Percentiles rank a stretch among this genome's conserved stretches.
Evolutionary conservation across 1,140 invertebrate species (phyloP).

Genomic region (Hyles vespertilio): DNA sequence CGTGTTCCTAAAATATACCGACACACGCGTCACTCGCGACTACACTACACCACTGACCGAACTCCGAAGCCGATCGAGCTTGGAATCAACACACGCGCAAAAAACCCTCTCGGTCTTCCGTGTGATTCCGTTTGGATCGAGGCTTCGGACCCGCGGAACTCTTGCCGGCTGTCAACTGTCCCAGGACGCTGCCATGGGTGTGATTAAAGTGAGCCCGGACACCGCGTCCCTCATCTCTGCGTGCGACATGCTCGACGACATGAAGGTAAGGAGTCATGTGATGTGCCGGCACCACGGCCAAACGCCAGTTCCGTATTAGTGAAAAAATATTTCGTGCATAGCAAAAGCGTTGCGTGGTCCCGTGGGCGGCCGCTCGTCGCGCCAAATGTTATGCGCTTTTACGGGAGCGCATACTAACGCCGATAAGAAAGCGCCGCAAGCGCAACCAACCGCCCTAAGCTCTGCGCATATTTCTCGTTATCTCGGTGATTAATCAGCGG

Average conservation of each 20-base stretch:
- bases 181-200: conserved; percentile 49
- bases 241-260: conserved; percentile 68
- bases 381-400: conserved; percentile 29
- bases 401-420: conserved; percentile 20
- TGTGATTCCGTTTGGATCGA: conserved; percentile 25
- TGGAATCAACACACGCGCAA: conserved; percentile 40
- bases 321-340: conserved; percentile 34
- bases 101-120: conserved; percentile 52
- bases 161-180: neutral
- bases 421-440: conserved; percentile 1
- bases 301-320: conserved; percentile 39
- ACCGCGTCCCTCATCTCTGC: conserved; percentile 61
- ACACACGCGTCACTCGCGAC: conserved; percentile 49
- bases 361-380: conserved; percentile 7
- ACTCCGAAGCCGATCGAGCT: conserved; percentile 18
- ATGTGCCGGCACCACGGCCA: conserved; percentile 42
- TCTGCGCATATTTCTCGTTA: too few relatives aligned
- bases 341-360: neutral
- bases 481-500: too few relatives aligned
- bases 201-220: conserved; percentile 67
- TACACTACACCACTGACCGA: conserved; percentile 26
- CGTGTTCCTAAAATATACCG: conserved; percentile 54
- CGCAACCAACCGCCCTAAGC: neutral
- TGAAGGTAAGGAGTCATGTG: conserved; percentile 59
- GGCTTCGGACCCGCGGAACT: conserved; percentile 5